Percentiles rank a stretch among this genome's conserved stretches.
Conservation (phyloP, 1,140 invertebrate genomes). For the Drosophila nigrodunni region DNA sequence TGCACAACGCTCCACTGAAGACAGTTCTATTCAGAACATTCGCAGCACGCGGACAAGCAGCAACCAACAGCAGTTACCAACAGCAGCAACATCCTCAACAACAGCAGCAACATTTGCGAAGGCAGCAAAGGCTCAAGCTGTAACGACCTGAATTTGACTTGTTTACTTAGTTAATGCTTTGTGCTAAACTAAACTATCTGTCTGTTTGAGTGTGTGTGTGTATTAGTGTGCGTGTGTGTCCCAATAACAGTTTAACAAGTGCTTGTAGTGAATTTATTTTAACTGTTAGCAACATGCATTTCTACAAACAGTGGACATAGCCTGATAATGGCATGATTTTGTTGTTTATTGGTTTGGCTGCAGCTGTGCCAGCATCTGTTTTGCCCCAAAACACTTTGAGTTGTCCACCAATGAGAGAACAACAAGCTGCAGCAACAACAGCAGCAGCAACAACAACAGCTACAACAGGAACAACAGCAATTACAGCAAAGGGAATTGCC, state of each 20-base stretch:
- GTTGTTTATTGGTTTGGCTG: constrained; percentile 51
- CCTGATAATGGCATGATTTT: constrained; percentile 47
- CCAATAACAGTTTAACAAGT: not conserved
- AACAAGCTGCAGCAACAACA: constrained; percentile 66
- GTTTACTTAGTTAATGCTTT: constrained; percentile 26
- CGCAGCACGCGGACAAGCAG: constrained; percentile 59
- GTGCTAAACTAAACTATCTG: constrained; percentile 5
- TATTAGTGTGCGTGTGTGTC: constrained; percentile 14
- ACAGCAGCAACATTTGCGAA: constrained; percentile 4
- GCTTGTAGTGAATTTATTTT: not conserved
- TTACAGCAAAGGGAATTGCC: constrained; percentile 58
- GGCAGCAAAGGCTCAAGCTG: constrained; percentile 22
- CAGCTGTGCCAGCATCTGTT: constrained; percentile 77
- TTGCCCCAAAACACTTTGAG: constrained; percentile 81
- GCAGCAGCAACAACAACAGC: constrained; percentile 38
- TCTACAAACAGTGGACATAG: constrained; percentile 20
- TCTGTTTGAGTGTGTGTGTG: constrained; percentile 10
- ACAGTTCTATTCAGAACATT: constrained; percentile 84
- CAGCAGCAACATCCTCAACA: constrained; percentile 17
- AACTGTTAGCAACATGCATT: too few relatives aligned
- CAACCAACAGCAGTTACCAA: constrained; percentile 8
- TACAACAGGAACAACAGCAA: constrained; percentile 38
- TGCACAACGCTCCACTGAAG: constrained; percentile 64
- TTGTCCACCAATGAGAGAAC: constrained; percentile 73
- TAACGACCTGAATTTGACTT: constrained; percentile 28